Base-by-base conservation (phyloP, 1,140 invertebrate genomes). In the Bombus turneri region DNA sequence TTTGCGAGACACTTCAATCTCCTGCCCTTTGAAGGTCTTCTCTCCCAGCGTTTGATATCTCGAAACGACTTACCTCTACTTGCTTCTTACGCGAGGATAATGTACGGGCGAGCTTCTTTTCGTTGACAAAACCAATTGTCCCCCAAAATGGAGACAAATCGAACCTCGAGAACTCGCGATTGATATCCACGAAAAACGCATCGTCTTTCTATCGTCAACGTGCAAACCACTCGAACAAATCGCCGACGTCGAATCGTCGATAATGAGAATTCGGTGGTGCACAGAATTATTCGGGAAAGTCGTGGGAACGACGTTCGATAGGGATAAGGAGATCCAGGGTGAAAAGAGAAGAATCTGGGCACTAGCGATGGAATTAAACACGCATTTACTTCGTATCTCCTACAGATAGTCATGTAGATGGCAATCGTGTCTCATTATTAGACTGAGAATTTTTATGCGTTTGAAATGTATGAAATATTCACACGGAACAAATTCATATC, bases 191-290 rank as follows among this genome's bases (percentile, higher is more conserved):
- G 2, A 39, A 37, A n/a, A 64, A 25, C n/a, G 28, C 31, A 73
- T 43, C 64, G n/a, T 13, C 15, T 59, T 22, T n/a, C 57, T 22
- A 12, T 62, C 28, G 76, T 31, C n/a, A 66, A 59, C 12, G n/a
- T n/a, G 59, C 3, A 69, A 53, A 25, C 39, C 39, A 64, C n/a
- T 4, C 18, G 47, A 53, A 53, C 18, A 53, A 53, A 64, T 10
- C 18, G 18, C 43, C 8, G 15, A 10, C 1, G 43, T 37, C 62
- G 62, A 78, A 79, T 90, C 79, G 78, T 75, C 72, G 83, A 87
- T 88, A 90, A 87, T 81, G 81, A 88, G 81, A 89, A 90, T 87
- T 85, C 37, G 74, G 59, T 68, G 62, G 10, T 31, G 66, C 57
- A 43, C 13, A 25, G 68, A 83, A 81, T 85, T 86, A 86, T 86